Evolutionary conservation across 2,888 invertebrate genomes (phyloP).

Genomic region (Megaustenia siamemsis): DNA sequence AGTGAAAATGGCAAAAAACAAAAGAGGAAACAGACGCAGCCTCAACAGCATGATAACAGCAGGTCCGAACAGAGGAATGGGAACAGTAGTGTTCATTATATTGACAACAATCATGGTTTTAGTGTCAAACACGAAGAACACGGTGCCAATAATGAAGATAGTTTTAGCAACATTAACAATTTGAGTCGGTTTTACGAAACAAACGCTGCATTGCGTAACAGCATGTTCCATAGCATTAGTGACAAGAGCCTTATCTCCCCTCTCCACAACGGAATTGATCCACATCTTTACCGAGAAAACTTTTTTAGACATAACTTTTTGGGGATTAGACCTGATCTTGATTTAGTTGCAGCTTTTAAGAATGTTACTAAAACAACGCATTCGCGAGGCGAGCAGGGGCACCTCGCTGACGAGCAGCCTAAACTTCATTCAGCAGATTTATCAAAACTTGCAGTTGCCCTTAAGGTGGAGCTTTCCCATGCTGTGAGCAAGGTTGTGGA

Average conservation of each 20-base stretch:
- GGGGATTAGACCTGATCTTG: constrained; percentile 39
- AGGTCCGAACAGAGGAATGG: background rate
- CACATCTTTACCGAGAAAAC: constrained; percentile 43
- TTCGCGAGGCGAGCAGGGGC: constrained; percentile 42
- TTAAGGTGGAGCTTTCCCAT: constrained; percentile 89
- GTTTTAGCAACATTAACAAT: background rate
- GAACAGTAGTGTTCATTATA: background rate
- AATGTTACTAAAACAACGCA: constrained; percentile 31
- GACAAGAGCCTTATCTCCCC: constrained; percentile 26
- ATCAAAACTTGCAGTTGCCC: constrained; percentile 92
- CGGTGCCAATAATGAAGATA: background rate
- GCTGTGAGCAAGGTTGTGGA: constrained; percentile 70
- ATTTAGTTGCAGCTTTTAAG: constrained; percentile 42
- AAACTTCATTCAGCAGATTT: constrained; percentile 83
- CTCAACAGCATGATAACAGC: constrained; percentile 51
- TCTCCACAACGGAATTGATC: constrained; percentile 45
- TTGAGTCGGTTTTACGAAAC: background rate
- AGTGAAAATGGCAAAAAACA: constrained; percentile 45
- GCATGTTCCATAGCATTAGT: constrained; percentile 16
- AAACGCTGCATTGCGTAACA: constrained; percentile 30
- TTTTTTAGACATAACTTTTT: constrained; percentile 43
- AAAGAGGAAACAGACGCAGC: constrained; percentile 49
- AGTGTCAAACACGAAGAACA: background rate
- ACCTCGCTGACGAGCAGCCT: constrained; percentile 53
- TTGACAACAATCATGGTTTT: background rate